Evolutionary conservation across 1,140 invertebrate species (phyloP).

Genomic region (Drosophila parvula): DNA sequence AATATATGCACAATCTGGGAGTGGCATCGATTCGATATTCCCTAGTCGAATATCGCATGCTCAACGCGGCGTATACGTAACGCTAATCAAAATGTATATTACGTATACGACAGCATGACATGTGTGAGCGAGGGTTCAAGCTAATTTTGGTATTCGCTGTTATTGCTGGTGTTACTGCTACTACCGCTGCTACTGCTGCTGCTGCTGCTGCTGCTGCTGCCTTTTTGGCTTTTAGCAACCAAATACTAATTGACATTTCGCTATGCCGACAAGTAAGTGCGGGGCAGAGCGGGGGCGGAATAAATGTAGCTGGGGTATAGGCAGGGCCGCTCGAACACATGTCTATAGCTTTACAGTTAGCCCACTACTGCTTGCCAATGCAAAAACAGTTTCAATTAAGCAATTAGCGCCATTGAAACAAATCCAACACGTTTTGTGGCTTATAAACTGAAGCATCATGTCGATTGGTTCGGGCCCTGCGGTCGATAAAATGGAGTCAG

Average conservation of each 20-base stretch:
- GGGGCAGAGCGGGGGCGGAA: slow-evolving; percentile 8
- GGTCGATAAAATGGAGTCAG: slow-evolving; percentile 22
- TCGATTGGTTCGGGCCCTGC: slow-evolving; percentile 66
- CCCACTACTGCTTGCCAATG: slow-evolving; percentile 63
- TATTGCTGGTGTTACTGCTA: slow-evolving; percentile 45
- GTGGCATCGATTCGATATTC: slow-evolving; percentile 20
- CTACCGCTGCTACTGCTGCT: background rate
- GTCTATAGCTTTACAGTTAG: slow-evolving; percentile 63
- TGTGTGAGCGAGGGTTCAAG: slow-evolving; percentile 47
- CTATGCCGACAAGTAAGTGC: slow-evolving; percentile 51
- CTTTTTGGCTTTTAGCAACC: slow-evolving; percentile 79
- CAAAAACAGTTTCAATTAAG: slow-evolving; percentile 82
- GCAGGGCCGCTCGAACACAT: slow-evolving; percentile 17
- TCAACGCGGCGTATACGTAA: slow-evolving; percentile 63
- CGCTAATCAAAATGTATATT: slow-evolving; percentile 73
- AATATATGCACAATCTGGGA: slow-evolving; percentile 36
- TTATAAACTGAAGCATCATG: slow-evolving; percentile 78
- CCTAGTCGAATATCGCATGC: slow-evolving; percentile 29
- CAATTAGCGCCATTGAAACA: slow-evolving; percentile 81
- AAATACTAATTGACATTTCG: slow-evolving; percentile 80
- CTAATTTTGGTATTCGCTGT: slow-evolving; percentile 55
- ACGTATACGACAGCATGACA: slow-evolving; percentile 73
- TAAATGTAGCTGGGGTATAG: background rate
- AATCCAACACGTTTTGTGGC: slow-evolving; percentile 82
- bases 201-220: slow-evolving; percentile 19